Evolutionary conservation across 2,797 vertebrate species (phyloP), one percentile per base, ranked within the genome.

Genomic region (Muscicapa striata): DNA sequence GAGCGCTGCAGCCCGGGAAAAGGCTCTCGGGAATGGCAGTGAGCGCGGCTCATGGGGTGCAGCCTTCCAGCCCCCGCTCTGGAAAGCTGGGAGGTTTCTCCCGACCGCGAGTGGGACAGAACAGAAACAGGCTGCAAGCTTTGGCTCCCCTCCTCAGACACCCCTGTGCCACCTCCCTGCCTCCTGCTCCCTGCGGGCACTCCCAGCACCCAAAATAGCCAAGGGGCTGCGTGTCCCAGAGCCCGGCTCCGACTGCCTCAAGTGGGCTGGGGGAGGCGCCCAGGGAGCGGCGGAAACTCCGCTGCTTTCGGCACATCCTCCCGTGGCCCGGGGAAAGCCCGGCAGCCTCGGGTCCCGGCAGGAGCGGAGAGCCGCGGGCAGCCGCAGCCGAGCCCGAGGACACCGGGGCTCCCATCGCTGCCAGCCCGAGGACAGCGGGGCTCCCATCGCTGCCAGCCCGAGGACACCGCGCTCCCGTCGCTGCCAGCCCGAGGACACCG

Each of bases 301-400:
- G 26, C 41, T 1, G 62, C 83, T 21, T 14, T 26, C 9, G 3
- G 38, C 43, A 14, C 72, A 29, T 49, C 75, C 63, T 82, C n/a
- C n/a, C 18, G 1, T 6, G 22, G 38, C n/a, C 41, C 4, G 2
- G 23, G 32, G 6, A 55, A 8, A 66, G 21, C 26, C 20, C 51
- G 0, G 82, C 2, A 6, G 51, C 0, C 11, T 10, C 9, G 0
- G 10, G 7, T 8, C 1, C 48, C 48, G 1, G 43, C 45, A 2
- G 58, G 19, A 70, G 54, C 27, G 0, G 15, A 46, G 24, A 32
- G 61, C 2, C 0, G 24, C 48, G 38, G 15, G 40, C 34, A 49
- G 76, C 61, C 6, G 0, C 68, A 15, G 43, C 17, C 27, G 1
- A 38, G 38, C 38, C 38, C 38, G 38, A 38, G 38, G 10, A 38